These are phyloP conservation scores for Chaenodraco wilsoni DNA, from an alignment of 2,797 vertebrate species.

Conservation along the genomic window DNA sequence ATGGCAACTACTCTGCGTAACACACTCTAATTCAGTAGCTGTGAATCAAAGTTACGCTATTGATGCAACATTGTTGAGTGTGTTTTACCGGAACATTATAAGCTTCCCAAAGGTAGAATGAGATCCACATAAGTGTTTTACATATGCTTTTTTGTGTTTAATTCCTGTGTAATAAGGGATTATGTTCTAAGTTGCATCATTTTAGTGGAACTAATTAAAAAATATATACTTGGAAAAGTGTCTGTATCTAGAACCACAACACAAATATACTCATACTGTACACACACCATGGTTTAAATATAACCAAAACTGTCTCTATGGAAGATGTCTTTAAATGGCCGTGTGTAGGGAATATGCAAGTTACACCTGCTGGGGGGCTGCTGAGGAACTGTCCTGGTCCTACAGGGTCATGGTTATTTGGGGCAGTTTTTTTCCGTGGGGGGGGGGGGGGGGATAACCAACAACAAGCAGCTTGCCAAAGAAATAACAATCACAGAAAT, in stretches of 20 bases:
- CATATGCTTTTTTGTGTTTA: background rate
- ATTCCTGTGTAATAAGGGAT: background rate
- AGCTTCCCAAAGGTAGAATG: background rate
- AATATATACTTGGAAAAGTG: background rate
- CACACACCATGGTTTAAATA: slow-evolving; percentile 1
- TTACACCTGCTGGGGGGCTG: background rate
- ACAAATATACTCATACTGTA: background rate
- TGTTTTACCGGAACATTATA: background rate
- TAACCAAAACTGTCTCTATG: background rate
- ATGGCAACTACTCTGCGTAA: background rate
- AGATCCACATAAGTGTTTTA: background rate
- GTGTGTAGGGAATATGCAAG: background rate
- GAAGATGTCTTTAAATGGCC: background rate
- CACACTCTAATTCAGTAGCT: background rate
- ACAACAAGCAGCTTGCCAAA: background rate
- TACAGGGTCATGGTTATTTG: background rate
- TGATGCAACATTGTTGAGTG: background rate
- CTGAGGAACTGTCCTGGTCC: background rate
- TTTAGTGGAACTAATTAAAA: slow-evolving; percentile 1
- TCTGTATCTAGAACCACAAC: background rate
- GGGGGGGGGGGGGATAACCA: background rate
- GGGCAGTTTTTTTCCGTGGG: background rate
- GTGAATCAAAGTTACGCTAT: background rate
- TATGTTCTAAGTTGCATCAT: background rate
- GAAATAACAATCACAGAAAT: background rate